A percentile compares a stretch with the other conserved stretches of the same genome.
Evolutionary conservation across 1,140 invertebrate species (phyloP).

Genomic region (Acromyrmex heyeri): DNA sequence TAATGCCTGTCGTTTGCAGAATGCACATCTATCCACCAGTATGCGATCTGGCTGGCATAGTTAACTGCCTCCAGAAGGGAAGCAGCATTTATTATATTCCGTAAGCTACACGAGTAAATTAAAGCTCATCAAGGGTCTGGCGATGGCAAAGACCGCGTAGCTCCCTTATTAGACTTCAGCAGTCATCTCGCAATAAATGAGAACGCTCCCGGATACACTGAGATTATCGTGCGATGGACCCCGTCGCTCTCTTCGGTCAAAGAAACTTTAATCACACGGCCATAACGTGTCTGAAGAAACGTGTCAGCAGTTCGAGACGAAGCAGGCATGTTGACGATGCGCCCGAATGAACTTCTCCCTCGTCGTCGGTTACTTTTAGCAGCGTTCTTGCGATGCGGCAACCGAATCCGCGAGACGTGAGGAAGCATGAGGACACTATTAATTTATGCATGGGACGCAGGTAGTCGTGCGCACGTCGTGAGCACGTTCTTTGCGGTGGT

Average conservation of each 20-base stretch:
- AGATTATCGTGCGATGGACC: constrained; percentile 20
- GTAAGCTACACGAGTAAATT: constrained; percentile 70
- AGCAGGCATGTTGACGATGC: constrained; percentile 3
- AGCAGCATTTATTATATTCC: constrained; percentile 69
- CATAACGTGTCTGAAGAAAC: constrained; percentile 52
- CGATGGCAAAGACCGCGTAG: constrained; percentile 59
- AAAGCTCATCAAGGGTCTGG: constrained; percentile 60
- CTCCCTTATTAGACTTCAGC: constrained; percentile 45
- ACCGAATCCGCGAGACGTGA: constrained; percentile 69
- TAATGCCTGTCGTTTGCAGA: constrained; percentile 72
- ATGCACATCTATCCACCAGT: constrained; percentile 50
- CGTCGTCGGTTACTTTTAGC: neutral
- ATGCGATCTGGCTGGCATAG: constrained; percentile 55
- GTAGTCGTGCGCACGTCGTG: constrained; percentile 39
- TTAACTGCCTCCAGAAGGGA: constrained; percentile 53
- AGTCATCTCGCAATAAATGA: constrained; percentile 56
- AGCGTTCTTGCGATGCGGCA: constrained; percentile 42
- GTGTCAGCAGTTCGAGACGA: constrained; percentile 26
- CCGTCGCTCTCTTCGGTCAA: constrained; percentile 24
- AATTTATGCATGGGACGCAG: constrained; percentile 73
- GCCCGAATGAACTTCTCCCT: constrained; percentile 18
- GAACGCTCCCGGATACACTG: constrained; percentile 33
- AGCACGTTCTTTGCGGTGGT: constrained; percentile 55
- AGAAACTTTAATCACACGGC: constrained; percentile 48
- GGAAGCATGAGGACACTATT: constrained; percentile 68